Evolutionary conservation across 2,113 vertebrate species (phyloP), one percentile per base, ranked within the genome.

Genomic region (Crotalus horridus): DNA sequence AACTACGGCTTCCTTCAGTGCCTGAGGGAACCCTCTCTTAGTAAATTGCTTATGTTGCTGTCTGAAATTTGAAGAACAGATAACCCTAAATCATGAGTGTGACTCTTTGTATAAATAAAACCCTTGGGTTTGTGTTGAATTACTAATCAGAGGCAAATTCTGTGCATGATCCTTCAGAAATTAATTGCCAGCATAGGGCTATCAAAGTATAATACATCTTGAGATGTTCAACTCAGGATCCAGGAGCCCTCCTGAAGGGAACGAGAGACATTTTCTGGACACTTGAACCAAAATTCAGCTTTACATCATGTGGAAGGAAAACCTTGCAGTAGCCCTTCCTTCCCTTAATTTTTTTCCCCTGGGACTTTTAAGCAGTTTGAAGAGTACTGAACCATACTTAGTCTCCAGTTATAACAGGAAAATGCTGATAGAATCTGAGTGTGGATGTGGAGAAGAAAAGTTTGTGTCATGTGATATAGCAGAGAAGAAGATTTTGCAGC

Each of bases 271-370:
- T 69, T 86, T 88, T 92, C 46, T 91, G 6, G 74, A 29, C 85
- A 90, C 11, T 0, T 10, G 89, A 86, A 55, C 85, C 89, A 59
- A 90, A 39, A 29, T 91, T 92, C 0, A 0, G 91, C 33, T 81
- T 81, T 81, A 81, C 15, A 81, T 81, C 6, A 39, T 81, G 33
- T 39, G 17, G 15, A 81, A 81, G 33, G 69, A 81, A 81, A 81
- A 33, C 69, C 17, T 81, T 39, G 33, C 33, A 81, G 15, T 39
- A 39, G 33, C 33, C 43, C 69, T 81, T 81, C 69, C 33, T 81
- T 39, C 69, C 33, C 33, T 39, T 81, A 9, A 33, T 39, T 29
- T 64, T 29, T 29, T 29, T 10, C 6, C 69, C 69, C n/a, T 81
- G 15, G 15, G 33, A 39, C 17, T 39, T 81, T 81, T 39, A 81